Percentiles rank a stretch among this genome's conserved stretches.
Evolutionary conservation across 2,113 vertebrate species (phyloP).

Genomic region (Perca fluviatilis): DNA sequence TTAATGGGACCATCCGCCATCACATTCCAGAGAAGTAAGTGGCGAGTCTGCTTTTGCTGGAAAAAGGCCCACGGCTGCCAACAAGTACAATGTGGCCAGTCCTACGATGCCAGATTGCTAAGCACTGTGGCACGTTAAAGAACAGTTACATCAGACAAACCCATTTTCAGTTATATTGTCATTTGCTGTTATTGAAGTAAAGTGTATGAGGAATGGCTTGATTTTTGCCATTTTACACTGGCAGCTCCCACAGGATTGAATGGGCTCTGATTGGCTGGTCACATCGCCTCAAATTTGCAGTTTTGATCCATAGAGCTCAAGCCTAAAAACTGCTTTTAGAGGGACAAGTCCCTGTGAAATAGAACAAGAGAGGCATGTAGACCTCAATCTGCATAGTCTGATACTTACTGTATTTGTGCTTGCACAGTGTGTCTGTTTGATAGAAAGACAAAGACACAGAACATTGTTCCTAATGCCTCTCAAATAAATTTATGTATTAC

Average conservation of each 20-base stretch:
- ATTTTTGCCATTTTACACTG: constrained; percentile 15
- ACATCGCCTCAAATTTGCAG: neutral
- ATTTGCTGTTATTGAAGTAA: constrained; percentile 19
- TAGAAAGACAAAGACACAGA: neutral
- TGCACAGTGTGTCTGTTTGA: neutral
- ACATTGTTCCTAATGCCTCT: neutral
- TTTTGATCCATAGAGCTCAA: constrained; percentile 14
- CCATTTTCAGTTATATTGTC: constrained; percentile 12
- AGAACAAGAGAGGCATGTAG: neutral
- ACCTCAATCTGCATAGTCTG: constrained; percentile 1
- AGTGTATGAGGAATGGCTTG: constrained; percentile 19
- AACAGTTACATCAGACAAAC: constrained; percentile 21
- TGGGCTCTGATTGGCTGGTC: constrained; percentile 14
- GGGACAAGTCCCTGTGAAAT: constrained; percentile 5
- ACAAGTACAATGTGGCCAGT: constrained; percentile 27
- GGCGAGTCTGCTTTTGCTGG: constrained; percentile 17
- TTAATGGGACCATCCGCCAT: constrained; percentile 15
- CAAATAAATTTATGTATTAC: constrained; percentile 9
- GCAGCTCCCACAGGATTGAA: neutral
- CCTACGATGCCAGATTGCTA: constrained; percentile 1
- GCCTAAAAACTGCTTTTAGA: neutral
- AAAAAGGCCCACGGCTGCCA: constrained; percentile 19
- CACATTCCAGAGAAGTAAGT: constrained; percentile 38
- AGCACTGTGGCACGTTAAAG: constrained; percentile 24
- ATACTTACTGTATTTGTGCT: neutral